Conservation (phyloP, 2,797 vertebrate genomes). For the Xenopus petersii region DNA sequence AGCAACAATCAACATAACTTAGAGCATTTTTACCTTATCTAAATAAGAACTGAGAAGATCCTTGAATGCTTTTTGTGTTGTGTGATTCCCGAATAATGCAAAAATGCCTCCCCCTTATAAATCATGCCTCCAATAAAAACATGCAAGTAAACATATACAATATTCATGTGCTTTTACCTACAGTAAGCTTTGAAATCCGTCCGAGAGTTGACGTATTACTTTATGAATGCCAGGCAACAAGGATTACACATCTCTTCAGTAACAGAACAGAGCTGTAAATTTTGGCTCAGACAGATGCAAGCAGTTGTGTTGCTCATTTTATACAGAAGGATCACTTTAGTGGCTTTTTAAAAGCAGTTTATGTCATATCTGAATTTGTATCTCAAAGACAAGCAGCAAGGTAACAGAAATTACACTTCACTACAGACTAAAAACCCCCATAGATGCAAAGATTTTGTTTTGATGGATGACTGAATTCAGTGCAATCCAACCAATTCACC, state of each 20-base stretch:
- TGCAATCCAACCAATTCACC: too few species aligned
- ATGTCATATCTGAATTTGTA: too few species aligned
- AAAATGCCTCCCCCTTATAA: not conserved
- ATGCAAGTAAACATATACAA: not conserved
- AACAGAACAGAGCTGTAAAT: not conserved
- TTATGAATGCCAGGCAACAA: not conserved
- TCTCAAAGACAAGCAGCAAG: too few species aligned
- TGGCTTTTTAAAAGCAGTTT: too few species aligned
- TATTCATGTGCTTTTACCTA: conserved; percentile 3
- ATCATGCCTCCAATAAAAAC: not conserved
- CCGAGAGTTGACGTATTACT: not conserved
- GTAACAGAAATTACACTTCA: too few species aligned
- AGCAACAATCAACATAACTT: too few species aligned
- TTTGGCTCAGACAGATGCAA: not conserved
- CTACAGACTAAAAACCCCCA: too few species aligned
- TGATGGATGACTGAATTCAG: too few species aligned
- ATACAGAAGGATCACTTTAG: not conserved
- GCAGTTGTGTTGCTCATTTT: not conserved
- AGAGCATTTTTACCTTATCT: too few species aligned
- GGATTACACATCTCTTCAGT: not conserved
- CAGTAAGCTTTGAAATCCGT: not conserved
- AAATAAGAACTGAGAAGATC: not conserved
- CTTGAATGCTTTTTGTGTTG: not conserved
- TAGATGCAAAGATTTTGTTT: too few species aligned
- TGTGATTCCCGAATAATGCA: not conserved